Evolutionary conservation across 1,140 invertebrate species (phyloP).

Genomic region (Leptinotarsa texana): DNA sequence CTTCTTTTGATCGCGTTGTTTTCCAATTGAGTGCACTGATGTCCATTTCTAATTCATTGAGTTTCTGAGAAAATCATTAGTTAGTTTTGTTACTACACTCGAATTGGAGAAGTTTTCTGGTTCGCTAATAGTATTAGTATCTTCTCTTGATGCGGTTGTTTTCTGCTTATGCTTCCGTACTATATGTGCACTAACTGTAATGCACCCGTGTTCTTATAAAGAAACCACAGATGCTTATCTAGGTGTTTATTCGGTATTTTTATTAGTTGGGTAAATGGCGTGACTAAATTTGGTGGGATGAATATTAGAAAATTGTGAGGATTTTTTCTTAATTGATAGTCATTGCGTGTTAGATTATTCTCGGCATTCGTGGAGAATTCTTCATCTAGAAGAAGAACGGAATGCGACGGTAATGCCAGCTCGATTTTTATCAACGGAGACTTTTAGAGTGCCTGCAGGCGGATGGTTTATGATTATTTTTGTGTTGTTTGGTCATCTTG

Average conservation of each 20-base stretch:
- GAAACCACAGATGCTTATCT: not conserved
- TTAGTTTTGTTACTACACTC: too few relatives aligned
- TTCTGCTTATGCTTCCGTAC: not conserved
- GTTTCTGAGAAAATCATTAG: too few relatives aligned
- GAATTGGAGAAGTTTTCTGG: too few relatives aligned
- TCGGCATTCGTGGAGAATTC: not conserved
- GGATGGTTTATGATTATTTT: too few relatives aligned
- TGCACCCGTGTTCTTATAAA: constrained; percentile 7
- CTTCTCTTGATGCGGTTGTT: too few relatives aligned
- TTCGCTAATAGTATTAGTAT: too few relatives aligned
- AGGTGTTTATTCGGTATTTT: not conserved
- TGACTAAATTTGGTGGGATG: constrained; percentile 5
- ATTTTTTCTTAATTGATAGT: constrained; percentile 5
- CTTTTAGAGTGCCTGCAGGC: too few relatives aligned
- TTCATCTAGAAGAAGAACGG: not conserved
- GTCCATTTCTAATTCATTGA: too few relatives aligned
- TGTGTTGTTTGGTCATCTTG: too few relatives aligned
- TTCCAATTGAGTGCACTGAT: too few relatives aligned
- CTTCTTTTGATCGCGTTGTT: too few relatives aligned
- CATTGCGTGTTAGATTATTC: not conserved
- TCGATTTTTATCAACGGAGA: not conserved
- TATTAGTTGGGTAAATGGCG: constrained; percentile 11
- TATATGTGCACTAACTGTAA: not conserved
- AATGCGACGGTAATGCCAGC: not conserved
- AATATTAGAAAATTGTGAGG: constrained; percentile 1